phyloP scores from a whole-genome alignment of 2,888 invertebrate species.

The Embidobia sp. region DNA sequence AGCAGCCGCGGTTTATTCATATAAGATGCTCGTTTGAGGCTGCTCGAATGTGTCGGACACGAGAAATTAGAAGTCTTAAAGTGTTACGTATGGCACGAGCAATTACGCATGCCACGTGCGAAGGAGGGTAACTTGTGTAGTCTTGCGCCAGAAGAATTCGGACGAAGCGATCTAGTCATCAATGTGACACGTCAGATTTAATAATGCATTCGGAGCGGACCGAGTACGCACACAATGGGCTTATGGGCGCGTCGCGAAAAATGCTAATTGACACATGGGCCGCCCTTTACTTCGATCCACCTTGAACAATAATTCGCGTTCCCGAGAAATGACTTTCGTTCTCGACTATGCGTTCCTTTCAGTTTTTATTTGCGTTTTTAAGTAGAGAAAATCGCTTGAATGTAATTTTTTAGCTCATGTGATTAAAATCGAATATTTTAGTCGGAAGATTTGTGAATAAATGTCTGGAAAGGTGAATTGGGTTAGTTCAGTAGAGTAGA shows the following conservation, averaged over 20 bases:
- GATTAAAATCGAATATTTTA: too few species aligned
- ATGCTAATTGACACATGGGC: constrained; percentile 68
- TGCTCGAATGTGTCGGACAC: too few species aligned
- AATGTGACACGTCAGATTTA: constrained; percentile 71
- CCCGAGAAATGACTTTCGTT: constrained; percentile 30
- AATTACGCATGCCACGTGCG: constrained; percentile 72
- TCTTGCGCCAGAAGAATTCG: constrained; percentile 67
- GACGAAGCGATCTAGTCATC: constrained; percentile 73
- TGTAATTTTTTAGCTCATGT: too few species aligned
- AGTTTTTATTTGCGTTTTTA: too few species aligned
- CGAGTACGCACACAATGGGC: constrained; percentile 70
- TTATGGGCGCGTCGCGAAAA: constrained; percentile 74
- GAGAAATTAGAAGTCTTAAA: constrained; percentile 43
- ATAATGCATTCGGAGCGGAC: constrained; percentile 74
- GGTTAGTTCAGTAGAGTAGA: too few species aligned
- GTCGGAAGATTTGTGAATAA: too few species aligned
- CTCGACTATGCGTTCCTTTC: constrained; percentile 2
- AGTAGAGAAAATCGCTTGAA: too few species aligned
- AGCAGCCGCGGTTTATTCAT: too few species aligned
- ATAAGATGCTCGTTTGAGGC: too few species aligned
- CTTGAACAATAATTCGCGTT: constrained; percentile 45
- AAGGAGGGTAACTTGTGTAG: constrained; percentile 59
- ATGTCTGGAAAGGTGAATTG: too few species aligned
- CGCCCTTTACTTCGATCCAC: constrained; percentile 66
- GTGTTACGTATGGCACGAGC: constrained; percentile 60